Percentiles rank a stretch among this genome's conserved stretches.
These are phyloP conservation scores for Dynastes tityus DNA, from an alignment of 2,888 invertebrate genomes.

Conservation along the genomic window DNA sequence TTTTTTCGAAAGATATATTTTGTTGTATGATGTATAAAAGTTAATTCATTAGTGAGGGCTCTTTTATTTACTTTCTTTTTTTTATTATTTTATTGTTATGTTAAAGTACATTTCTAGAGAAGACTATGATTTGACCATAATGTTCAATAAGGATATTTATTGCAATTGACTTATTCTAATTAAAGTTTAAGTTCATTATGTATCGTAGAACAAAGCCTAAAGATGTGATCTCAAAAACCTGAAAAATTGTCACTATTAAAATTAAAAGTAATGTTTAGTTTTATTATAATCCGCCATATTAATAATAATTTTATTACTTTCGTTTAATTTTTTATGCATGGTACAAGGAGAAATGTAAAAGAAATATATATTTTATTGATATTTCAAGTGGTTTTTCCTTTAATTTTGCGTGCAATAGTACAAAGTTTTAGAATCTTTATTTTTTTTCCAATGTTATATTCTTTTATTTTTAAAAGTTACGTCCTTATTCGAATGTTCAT, in stretches of 20 bases:
- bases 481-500: no score
- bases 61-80: constrained; percentile 4
- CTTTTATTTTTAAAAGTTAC: background rate
- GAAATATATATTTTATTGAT: constrained; percentile 12
- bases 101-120: background rate
- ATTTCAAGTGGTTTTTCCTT: background rate
- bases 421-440: constrained; percentile 19
- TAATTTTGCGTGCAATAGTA: constrained; percentile 4
- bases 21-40: constrained; percentile 18
- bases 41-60: background rate
- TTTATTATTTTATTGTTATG: background rate
- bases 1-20: constrained; percentile 29
- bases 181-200: constrained; percentile 12
- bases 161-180: constrained; percentile 23
- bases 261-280: constrained; percentile 11
- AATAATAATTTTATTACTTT: constrained; percentile 3
- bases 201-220: constrained; percentile 16
- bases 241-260: constrained; percentile 1
- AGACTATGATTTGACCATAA: constrained; percentile 3
- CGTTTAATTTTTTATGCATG: constrained; percentile 4
- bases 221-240: constrained; percentile 33
- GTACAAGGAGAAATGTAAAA: constrained; percentile 13
- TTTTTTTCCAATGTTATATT: background rate
- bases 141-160: constrained; percentile 24
- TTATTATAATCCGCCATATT: constrained; percentile 34